Conservation (phyloP, 2,797 vertebrate genomes). For the Lagodon rhomboides region DNA sequence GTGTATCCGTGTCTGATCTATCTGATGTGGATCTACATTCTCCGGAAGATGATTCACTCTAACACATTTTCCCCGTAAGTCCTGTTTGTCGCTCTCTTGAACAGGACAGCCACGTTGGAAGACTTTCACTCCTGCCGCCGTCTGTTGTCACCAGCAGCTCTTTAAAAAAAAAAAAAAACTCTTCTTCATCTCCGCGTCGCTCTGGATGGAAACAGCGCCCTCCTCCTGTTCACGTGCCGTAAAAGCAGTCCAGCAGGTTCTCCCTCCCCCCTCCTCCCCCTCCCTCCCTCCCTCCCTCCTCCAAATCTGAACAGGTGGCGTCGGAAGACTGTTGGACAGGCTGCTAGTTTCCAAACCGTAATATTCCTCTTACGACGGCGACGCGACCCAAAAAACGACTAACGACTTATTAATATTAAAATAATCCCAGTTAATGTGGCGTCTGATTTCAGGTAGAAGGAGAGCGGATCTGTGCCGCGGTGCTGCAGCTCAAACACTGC, state of each 20-base stretch:
- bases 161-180: conserved; percentile 8
- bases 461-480: conserved; percentile 45
- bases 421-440: conserved; percentile 35
- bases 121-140: conserved; percentile 67
- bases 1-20: too few species aligned
- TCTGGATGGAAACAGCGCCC: conserved; percentile 66
- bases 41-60: conserved; percentile 2
- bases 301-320: conserved; percentile 76
- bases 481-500: conserved; percentile 54
- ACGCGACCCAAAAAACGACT: neutral
- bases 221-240: conserved; percentile 50
- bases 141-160: conserved; percentile 71
- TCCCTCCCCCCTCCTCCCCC: too few species aligned
- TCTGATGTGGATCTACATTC: neutral
- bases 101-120: conserved; percentile 61
- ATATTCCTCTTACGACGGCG: conserved; percentile 18
- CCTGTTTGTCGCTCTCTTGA: conserved; percentile 29
- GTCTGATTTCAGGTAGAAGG: conserved; percentile 70
- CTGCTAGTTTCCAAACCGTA: conserved; percentile 23
- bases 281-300: conserved; percentile 40
- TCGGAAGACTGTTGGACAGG: conserved; percentile 46
- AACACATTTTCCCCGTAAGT: conserved; percentile 34
- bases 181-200: conserved; percentile 39
- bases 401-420: conserved; percentile 43
- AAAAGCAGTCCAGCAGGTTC: conserved; percentile 66